Percentiles rank a stretch among this genome's conserved stretches.
Conservation (phyloP, 2,113 vertebrate genomes). For the Pimephales promelas region DNA sequence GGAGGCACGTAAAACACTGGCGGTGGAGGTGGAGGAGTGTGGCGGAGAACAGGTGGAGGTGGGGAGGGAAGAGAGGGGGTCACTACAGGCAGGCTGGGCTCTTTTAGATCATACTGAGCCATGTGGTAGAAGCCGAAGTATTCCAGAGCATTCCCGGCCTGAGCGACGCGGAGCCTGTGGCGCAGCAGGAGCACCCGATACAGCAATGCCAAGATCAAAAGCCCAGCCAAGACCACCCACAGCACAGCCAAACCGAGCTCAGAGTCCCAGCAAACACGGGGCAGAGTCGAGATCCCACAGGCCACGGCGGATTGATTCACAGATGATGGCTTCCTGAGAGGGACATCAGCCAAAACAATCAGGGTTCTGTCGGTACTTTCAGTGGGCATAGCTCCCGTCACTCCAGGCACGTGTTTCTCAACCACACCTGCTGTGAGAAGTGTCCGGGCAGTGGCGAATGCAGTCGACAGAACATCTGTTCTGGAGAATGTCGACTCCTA, state of each 20-base stretch:
- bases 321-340: slow-evolving; percentile 15
- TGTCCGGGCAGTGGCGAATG: slow-evolving; percentile 8
- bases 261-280: slow-evolving; percentile 61
- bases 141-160: slow-evolving; percentile 65
- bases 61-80: slow-evolving; percentile 13
- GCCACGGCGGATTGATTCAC: slow-evolving; percentile 35
- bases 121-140: slow-evolving; percentile 75
- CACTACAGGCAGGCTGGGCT: slow-evolving; percentile 32
- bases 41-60: slow-evolving; percentile 47
- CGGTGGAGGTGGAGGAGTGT: slow-evolving; percentile 25
- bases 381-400: slow-evolving; percentile 55
- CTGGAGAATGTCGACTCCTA: not conserved
- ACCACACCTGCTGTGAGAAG: not conserved
- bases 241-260: slow-evolving; percentile 64
- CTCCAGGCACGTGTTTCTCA: not conserved
- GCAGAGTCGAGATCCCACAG: slow-evolving; percentile 57
- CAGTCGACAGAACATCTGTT: slow-evolving; percentile 35
- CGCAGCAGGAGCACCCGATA: slow-evolving; percentile 70
- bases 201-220: slow-evolving; percentile 70
- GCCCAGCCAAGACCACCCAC: slow-evolving; percentile 68
- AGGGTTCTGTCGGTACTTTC: slow-evolving; percentile 28
- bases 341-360: not conserved
- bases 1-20: slow-evolving; percentile 45
- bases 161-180: slow-evolving; percentile 67
- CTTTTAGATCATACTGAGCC: slow-evolving; percentile 71